These are phyloP conservation scores for Oncorhynchus keta DNA, from an alignment of 2,113 vertebrate species.

Conservation along the genomic window DNA sequence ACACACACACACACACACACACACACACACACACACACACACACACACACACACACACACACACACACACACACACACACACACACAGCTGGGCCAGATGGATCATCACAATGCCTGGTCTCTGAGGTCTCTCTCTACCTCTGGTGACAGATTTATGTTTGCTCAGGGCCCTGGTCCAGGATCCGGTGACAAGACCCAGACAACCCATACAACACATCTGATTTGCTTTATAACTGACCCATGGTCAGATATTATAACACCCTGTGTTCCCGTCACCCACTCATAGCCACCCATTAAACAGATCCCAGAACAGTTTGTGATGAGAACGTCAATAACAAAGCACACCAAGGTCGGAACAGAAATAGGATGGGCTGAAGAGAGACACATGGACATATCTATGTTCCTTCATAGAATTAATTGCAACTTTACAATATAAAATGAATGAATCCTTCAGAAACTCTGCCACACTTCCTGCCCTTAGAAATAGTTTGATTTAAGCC, in stretches of 20 bases:
- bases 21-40: slow-evolving; percentile 11
- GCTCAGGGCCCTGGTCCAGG: slow-evolving; percentile 19
- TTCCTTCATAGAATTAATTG: too few species aligned
- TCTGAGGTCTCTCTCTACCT: slow-evolving; percentile 42
- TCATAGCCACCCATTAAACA: too few species aligned
- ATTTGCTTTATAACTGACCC: slow-evolving; percentile 30
- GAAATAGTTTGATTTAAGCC: too few species aligned
- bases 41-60: background rate
- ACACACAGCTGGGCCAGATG: slow-evolving; percentile 60
- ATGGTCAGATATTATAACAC: slow-evolving; percentile 25
- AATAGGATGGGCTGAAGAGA: too few species aligned
- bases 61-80: slow-evolving; percentile 8
- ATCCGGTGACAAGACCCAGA: slow-evolving; percentile 59
- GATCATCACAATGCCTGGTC: slow-evolving; percentile 52
- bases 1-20: background rate
- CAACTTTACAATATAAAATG: too few species aligned
- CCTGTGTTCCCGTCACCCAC: background rate
- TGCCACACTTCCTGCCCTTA: too few species aligned
- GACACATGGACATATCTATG: too few species aligned
- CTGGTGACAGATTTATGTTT: slow-evolving; percentile 65
- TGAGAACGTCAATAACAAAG: too few species aligned
- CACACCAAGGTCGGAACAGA: too few species aligned
- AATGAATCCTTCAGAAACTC: too few species aligned
- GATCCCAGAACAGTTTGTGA: too few species aligned
- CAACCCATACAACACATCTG: slow-evolving; percentile 20